These are phyloP conservation scores for Therioaphis trifolii DNA, from an alignment of 2,888 invertebrate genomes.

Conservation along the genomic window DNA sequence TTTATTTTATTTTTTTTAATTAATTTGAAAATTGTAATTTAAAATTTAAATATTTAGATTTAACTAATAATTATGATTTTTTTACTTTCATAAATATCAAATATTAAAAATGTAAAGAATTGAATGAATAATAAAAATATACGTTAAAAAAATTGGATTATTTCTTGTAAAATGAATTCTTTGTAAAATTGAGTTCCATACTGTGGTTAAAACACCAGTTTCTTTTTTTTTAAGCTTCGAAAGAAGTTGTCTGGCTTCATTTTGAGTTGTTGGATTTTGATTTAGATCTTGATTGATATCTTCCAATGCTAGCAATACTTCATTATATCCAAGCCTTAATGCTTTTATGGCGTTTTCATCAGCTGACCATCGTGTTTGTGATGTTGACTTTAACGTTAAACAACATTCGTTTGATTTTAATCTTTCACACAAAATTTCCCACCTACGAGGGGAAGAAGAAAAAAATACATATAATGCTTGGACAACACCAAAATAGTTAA, in stretches of 20 bases:
- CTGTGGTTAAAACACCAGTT: background rate
- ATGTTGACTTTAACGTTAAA: constrained; percentile 10
- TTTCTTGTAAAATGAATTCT: too few species aligned
- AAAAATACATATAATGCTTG: constrained; percentile 35
- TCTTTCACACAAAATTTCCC: constrained; percentile 18
- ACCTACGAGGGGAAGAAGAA: constrained; percentile 20
- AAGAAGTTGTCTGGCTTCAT: constrained; percentile 14
- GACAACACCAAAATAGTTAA: constrained; percentile 33
- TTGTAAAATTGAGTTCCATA: background rate
- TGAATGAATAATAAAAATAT: too few species aligned
- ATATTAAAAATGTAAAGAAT: too few species aligned
- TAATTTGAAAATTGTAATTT: too few species aligned
- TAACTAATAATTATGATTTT: too few species aligned
- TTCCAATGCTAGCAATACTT: background rate
- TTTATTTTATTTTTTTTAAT: too few species aligned
- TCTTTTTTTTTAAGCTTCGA: constrained; percentile 20
- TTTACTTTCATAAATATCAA: too few species aligned
- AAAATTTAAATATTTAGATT: too few species aligned
- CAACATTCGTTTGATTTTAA: constrained; percentile 16
- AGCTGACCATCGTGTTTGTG: constrained; percentile 33
- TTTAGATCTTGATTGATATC: constrained; percentile 16
- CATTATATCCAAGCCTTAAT: too few species aligned
- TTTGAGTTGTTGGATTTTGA: constrained; percentile 4
- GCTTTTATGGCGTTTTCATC: constrained; percentile 1
- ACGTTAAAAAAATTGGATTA: too few species aligned